Base-by-base conservation (phyloP, 2,113 vertebrate genomes). In the Trinectes maculatus region DNA sequence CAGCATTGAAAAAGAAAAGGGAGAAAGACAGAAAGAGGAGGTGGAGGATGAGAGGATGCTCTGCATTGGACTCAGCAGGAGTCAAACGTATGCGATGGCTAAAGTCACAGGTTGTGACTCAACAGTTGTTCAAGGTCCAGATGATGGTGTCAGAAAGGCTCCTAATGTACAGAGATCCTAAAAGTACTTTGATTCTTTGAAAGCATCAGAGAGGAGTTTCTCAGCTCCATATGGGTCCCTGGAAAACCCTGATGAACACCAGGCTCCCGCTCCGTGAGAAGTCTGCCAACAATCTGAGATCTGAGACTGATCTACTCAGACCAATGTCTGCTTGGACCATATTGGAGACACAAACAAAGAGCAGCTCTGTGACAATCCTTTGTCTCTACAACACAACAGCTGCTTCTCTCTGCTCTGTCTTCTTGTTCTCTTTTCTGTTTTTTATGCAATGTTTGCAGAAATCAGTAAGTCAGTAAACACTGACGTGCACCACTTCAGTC, bases 391-490 rank as follows among this genome's bases (percentile, higher is more conserved):
- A 33, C 44, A 34, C 28, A 6, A 2, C 47, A 36, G 24, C 3
- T 29, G 22, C 2, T n/a, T 18, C n/a, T n/a, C n/a, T n/a, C n/a
- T 7, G 4, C 57, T 21, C 40, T 31, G 39, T 1, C 10, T 19
- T 9, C 3, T 16, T 28, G 33, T 10, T 34, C 36, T 2, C 16
- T 16, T 16, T 16, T 15, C 8, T 39, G 3, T 3, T 39, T 39
- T 16, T 39, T 13, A 16, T 5, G 28, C 4, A 29, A 5, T 29
- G 28, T 28, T 49, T 66, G 29, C 10, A 60, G 18, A 67, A 74
- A 74, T 28, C n/a, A 68, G 49, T 68, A 56, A 61, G 68, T 7
- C 0, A 28, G 12, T 53, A 34, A 21, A 33, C 29, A 34, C 1
- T 53, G 29, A 34, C 15, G 5, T 22, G 6, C 10, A 1, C 47